Conservation (phyloP, 2,888 invertebrate species). For the Eupithecia insigniata region DNA sequence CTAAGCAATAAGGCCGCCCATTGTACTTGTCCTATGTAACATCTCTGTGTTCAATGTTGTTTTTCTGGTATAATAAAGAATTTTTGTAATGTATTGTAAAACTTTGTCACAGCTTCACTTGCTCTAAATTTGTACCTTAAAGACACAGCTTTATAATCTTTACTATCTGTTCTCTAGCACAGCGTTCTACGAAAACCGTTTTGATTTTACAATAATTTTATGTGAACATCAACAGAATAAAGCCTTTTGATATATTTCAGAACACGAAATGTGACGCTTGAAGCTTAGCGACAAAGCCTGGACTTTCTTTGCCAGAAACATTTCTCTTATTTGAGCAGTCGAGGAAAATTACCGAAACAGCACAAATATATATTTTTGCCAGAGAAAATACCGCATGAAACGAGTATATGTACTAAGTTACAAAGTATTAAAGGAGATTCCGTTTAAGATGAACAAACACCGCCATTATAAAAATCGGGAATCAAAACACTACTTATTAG, state of each 20-base stretch:
- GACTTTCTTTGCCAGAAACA: constrained; percentile 8
- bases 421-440: background rate
- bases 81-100: too few relatives aligned
- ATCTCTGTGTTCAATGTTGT: too few relatives aligned
- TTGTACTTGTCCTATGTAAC: too few relatives aligned
- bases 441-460: background rate
- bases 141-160: constrained; percentile 1
- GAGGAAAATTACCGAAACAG: constrained; percentile 8
- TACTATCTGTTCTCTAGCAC: constrained; percentile 27
- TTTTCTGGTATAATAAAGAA: too few relatives aligned
- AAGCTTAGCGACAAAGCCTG: constrained; percentile 10
- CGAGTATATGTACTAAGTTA: background rate
- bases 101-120: background rate
- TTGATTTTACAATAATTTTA: constrained; percentile 41
- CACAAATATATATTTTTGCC: constrained; percentile 1
- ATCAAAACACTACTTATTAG: constrained; percentile 2
- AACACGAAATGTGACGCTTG: constrained; percentile 25
- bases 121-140: background rate
- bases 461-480: background rate
- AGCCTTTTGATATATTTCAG: constrained; percentile 30
- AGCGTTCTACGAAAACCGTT: constrained; percentile 32
- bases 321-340: constrained; percentile 12
- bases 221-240: constrained; percentile 15
- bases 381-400: background rate
- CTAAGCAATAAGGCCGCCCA: too few relatives aligned